Evolutionary conservation across 2,888 invertebrate species (phyloP), one percentile per base, ranked within the genome.

Genomic region (Oxycera nigricornis): DNA sequence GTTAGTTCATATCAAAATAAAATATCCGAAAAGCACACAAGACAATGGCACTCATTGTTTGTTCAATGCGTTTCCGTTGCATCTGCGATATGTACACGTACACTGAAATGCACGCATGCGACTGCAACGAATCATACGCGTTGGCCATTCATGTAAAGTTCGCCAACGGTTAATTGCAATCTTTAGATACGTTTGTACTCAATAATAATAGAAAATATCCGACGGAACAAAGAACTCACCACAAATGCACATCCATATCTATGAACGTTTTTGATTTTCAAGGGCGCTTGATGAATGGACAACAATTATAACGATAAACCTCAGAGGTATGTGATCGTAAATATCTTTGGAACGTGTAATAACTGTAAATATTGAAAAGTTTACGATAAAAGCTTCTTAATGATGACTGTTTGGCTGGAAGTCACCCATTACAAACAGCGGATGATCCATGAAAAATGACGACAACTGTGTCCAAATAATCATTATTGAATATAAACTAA

Each of bases 41-140:
- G 46, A 55, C 52, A 55, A 55, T 55, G 17, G n/a, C 52, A 6
- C 20, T 24, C 52, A 55, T 55, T 55, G 52, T 55, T 55, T 55
- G 52, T 22, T 6, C 24, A 11, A 55, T 55, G 52, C 52, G 52
- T 55, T 55, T 55, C 52, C 52, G 22, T 55, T 22, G 2, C 46
- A 46, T 46, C n/a, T 35, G 35, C 35, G 11, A 35, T 35, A 46
- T 46, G 4, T 46, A 2, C 46, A n/a, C 11, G 46, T 14, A 46
- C 46, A 46, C 46, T 17, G n/a, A 14, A 14, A 14, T 2, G 11
- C n/a, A 35, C 35, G 6, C n/a, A 46, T 7, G 4, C 46, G 17
- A 46, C 11, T 7, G 35, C 35, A 35, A 7, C 35, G 11, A 35
- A 11, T 35, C 35, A n/a, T n/a, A n/a, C n/a, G n/a, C n/a, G n/a